Base-by-base conservation (phyloP, 1,140 invertebrate species). In the Trichonephila clavipes region DNA sequence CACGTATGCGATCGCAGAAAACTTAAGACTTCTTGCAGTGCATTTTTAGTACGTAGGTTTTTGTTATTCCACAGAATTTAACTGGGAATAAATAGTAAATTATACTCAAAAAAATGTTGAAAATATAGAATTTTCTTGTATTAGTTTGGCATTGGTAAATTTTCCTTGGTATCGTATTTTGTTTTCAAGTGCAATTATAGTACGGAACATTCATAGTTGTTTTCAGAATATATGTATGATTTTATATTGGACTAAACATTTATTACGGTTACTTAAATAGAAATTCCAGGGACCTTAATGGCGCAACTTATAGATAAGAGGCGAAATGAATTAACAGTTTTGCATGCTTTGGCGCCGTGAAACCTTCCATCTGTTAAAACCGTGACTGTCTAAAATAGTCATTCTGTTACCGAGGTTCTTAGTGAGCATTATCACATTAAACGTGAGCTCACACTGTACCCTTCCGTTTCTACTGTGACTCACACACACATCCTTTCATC, bases 381-480 rank as follows among this genome's bases (percentile, higher is more conserved):
- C 28, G 28, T 40, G 72, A 77, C 72, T 34, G 72, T 18, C 28
- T 34, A 34, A 77, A 77, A 77, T 77, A 77, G 72, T 77, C 72
- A 40, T 18, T 64, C 62, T 19, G 5, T 64, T 64, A 77, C 28
- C 34, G 28, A 28, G 28, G 72, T 8, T 77, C 34, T 77, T 77
- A 40, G 72, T 40, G 72, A 28, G 14, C 72, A 77, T 77, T 77
- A 77, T 77, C 72, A 19, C 72, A 77, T 77, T 77, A 77, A 77
- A 77, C 72, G 24, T 28, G 72, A 77, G 72, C 72, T 1, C 72
- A 40, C 14, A 77, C 51, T 51, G 51, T 51, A 77, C 72, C 72
- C 72, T 77, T 77, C 72, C 72, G 72, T 77, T 77, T 77, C 72
- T 77, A 12, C 28, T 77, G 34, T 77, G 72, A 77, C 72, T 77